phyloP scores from a whole-genome alignment of 2,797 vertebrate species.

The Mionectes olivaceus region DNA sequence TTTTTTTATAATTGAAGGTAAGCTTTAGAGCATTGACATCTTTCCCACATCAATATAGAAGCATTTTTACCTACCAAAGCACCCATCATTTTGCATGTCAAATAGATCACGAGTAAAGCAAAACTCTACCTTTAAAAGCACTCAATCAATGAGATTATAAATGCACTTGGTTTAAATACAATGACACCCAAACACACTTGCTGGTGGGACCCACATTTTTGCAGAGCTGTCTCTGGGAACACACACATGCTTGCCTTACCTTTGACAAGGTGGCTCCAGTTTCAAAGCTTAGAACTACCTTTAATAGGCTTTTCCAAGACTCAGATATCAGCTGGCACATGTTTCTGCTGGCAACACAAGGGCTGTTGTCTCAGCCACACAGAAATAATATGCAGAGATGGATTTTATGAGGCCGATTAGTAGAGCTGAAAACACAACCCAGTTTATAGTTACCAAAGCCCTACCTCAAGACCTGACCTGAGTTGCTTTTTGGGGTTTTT shows the following conservation, averaged over 20 bases:
- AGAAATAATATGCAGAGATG: neutral
- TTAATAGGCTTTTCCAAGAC: neutral
- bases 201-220: neutral
- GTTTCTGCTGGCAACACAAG: neutral
- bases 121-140: neutral
- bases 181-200: neutral
- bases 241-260: neutral
- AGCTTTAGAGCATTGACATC: neutral
- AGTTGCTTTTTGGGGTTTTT: neutral
- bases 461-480: neutral
- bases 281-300: neutral
- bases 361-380: neutral
- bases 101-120: neutral
- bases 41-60: neutral
- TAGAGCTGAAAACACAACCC: neutral
- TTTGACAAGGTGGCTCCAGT: neutral
- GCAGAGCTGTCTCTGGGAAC: neutral
- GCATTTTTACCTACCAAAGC: slow-evolving; percentile 20
- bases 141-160: neutral
- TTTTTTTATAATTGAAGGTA: neutral
- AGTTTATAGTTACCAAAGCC: neutral
- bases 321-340: neutral
- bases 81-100: neutral
- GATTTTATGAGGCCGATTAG: neutral
- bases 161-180: neutral